These are phyloP conservation scores for Tupaia chinensis DNA, from an alignment of 2,113 vertebrate species.

Conservation along the genomic window DNA sequence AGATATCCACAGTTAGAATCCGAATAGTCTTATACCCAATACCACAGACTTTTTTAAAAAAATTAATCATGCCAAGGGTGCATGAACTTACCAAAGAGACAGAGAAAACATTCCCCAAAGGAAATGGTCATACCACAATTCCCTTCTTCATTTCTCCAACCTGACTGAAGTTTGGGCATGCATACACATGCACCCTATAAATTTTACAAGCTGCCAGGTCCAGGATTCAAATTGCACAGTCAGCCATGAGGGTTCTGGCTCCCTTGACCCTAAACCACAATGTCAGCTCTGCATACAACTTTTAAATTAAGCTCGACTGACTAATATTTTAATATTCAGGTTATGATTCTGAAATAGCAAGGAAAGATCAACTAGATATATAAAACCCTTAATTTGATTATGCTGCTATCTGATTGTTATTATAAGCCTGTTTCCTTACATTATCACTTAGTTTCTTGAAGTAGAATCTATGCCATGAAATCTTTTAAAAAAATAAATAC, in stretches of 20 bases:
- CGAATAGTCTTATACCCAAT: background rate
- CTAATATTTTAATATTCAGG: background rate
- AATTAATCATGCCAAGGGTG: no score
- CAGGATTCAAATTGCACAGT: no score
- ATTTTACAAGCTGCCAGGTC: no score
- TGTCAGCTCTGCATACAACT: background rate
- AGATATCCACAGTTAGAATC: background rate
- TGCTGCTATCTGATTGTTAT: background rate
- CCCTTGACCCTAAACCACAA: background rate
- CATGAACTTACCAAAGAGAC: no score
- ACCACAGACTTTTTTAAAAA: background rate
- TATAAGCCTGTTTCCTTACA: background rate
- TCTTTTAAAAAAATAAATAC: background rate
- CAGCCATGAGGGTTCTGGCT: no score
- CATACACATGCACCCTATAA: background rate
- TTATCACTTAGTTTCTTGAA: conserved; percentile 24
- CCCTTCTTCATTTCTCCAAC: no score
- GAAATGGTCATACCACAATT: no score
- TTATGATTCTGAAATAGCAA: background rate
- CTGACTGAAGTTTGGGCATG: background rate
- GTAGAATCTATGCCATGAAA: background rate
- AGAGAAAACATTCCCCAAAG: no score
- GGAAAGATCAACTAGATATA: background rate
- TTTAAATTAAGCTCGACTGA: background rate
- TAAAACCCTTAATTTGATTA: background rate